Percentiles rank a stretch among this genome's conserved stretches.
Evolutionary conservation across 2,888 invertebrate genomes (phyloP).

Genomic region (Apomyelois bistriatella): DNA sequence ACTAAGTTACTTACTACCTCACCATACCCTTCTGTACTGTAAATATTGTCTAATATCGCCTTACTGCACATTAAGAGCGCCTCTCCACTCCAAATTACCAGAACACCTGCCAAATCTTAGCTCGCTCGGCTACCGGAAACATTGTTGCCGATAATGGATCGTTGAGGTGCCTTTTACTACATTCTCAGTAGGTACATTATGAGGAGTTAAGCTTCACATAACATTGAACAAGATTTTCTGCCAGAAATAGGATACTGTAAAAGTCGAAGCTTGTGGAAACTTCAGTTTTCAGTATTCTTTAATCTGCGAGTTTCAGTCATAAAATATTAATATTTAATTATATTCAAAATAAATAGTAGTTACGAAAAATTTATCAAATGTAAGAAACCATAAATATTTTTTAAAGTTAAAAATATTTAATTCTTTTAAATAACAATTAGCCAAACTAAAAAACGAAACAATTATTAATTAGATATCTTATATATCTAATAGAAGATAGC

Average conservation of each 20-base stretch:
- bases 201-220: conserved; percentile 2
- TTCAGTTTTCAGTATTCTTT: not conserved
- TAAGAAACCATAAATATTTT: too few relatives aligned
- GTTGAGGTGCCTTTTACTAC: conserved; percentile 6
- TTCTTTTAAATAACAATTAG: too few relatives aligned
- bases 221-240: not conserved
- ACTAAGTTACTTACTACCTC: too few relatives aligned
- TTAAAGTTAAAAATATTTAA: too few relatives aligned
- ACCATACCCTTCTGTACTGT: not conserved
- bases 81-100: conserved; percentile 3
- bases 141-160: conserved; percentile 4
- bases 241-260: not conserved
- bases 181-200: not conserved
- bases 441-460: too few relatives aligned
- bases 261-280: not conserved
- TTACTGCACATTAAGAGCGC: not conserved
- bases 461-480: too few relatives aligned
- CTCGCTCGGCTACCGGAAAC: not conserved
- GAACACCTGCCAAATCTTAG: conserved; percentile 14
- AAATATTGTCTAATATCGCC: not conserved
- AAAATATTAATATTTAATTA: not conserved
- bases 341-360: too few relatives aligned
- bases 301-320: too few relatives aligned
- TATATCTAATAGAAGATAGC: too few relatives aligned
- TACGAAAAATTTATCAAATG: too few relatives aligned